Evolutionary conservation across 2,888 invertebrate genomes (phyloP).

Genomic region (Leptopilina syphax): DNA sequence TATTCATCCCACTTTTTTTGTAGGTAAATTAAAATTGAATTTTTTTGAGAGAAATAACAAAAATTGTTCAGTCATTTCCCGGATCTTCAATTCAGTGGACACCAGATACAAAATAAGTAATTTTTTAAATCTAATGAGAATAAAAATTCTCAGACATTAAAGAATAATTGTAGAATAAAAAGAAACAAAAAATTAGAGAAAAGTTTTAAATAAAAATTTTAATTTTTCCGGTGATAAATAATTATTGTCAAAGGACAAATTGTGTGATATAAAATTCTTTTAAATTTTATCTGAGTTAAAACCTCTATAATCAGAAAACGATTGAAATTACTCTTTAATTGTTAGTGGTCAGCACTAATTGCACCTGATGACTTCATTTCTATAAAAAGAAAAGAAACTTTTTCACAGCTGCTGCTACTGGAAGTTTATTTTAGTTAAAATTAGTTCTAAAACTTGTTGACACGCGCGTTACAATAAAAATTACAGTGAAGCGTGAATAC

Average conservation of each 20-base stretch:
- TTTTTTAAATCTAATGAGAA: neutral
- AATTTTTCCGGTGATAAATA: neutral
- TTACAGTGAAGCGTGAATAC: neutral
- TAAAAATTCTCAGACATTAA: neutral
- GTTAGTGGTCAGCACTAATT: neutral
- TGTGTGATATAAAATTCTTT: neutral
- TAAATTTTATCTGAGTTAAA: neutral
- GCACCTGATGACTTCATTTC: neutral
- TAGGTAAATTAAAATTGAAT: neutral
- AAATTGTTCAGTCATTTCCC: slow-evolving; percentile 6
- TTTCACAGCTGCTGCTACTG: neutral
- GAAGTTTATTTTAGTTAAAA: neutral
- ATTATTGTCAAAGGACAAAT: neutral
- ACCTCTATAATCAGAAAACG: neutral
- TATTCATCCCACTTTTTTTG: no score
- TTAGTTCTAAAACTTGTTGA: neutral
- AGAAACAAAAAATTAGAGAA: neutral
- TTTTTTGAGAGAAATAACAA: neutral
- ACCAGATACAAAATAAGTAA: neutral
- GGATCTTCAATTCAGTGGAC: slow-evolving; percentile 4
- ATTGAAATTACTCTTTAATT: neutral
- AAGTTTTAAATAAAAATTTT: neutral
- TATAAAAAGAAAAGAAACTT: neutral
- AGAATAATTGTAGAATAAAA: neutral
- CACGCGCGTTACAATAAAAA: neutral